Conservation (phyloP, 2,888 invertebrate genomes). For the Pyrgus malvae region DNA sequence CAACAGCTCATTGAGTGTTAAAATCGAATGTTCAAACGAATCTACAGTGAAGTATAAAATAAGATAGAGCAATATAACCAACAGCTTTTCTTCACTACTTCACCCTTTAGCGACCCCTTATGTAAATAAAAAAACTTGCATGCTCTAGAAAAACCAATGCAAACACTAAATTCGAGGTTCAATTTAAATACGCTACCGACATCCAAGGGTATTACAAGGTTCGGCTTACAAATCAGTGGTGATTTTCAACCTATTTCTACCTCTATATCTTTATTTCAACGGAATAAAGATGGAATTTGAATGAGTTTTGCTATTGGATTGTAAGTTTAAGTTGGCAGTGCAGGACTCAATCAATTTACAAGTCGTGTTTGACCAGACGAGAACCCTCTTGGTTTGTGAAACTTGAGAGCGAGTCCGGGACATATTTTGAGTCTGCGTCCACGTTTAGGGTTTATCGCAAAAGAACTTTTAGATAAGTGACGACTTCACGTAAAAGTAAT, state of each 20-base stretch:
- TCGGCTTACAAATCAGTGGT: constrained; percentile 37
- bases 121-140: constrained; percentile 34
- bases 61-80: background rate
- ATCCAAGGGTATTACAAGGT: constrained; percentile 52
- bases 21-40: too few species aligned
- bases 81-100: background rate
- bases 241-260: background rate
- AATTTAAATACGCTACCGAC: constrained; percentile 58
- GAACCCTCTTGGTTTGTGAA: constrained; percentile 46
- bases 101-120: constrained; percentile 19
- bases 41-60: too few species aligned
- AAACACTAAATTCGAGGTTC: constrained; percentile 54
- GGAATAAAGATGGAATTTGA: constrained; percentile 37
- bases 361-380: constrained; percentile 66
- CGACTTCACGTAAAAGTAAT: too few species aligned
- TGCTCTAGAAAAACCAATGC: constrained; percentile 50
- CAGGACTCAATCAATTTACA: constrained; percentile 66
- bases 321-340: constrained; percentile 27
- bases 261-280: constrained; percentile 8
- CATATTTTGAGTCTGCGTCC: constrained; percentile 37
- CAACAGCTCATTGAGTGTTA: too few species aligned
- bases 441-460: constrained; percentile 24
- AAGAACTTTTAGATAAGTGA: background rate
- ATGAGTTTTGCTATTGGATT: constrained; percentile 34
- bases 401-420: constrained; percentile 33